A percentile compares a stretch with the other conserved stretches of the same genome.
Evolutionary conservation across 2,797 vertebrate species (phyloP).

Genomic region (Pseudochirops corinnae): DNA sequence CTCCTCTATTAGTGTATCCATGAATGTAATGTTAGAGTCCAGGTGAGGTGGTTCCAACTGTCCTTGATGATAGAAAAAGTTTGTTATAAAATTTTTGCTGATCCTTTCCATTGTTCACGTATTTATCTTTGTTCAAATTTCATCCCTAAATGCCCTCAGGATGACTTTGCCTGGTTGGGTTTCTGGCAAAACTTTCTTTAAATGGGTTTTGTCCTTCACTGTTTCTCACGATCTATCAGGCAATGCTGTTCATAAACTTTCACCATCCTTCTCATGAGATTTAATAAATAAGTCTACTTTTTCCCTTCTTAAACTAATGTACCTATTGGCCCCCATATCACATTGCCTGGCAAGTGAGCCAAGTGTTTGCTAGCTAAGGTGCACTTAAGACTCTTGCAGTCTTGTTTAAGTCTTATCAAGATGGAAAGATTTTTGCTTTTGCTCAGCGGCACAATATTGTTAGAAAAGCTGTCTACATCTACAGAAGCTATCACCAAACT

Average conservation of each 20-base stretch:
- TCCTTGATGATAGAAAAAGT: not conserved
- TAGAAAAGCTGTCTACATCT: not conserved
- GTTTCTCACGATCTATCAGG: not conserved
- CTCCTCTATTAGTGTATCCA: not conserved
- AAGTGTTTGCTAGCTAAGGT: not conserved
- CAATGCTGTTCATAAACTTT: not conserved
- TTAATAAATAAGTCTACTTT: not conserved
- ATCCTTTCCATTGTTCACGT: not conserved
- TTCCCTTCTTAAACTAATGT: not conserved
- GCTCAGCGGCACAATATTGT: not conserved
- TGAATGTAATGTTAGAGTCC: not conserved
- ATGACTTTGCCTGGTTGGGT: not conserved
- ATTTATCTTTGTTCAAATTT: not conserved
- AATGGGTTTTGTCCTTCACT: not conserved
- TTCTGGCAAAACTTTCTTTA: not conserved
- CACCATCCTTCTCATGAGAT: not conserved
- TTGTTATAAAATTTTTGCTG: not conserved
- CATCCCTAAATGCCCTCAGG: not conserved
- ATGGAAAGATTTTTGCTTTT: not conserved
- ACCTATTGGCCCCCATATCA: not conserved
- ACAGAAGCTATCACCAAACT: not conserved
- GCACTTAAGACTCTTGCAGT: not conserved
- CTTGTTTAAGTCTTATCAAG: not conserved
- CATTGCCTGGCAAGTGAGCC: not conserved
- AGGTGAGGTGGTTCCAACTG: not conserved